Evolutionary conservation across 2,888 invertebrate genomes (phyloP), one percentile per base, ranked within the genome.

Genomic region (Caenorhabditis drosophilae): DNA sequence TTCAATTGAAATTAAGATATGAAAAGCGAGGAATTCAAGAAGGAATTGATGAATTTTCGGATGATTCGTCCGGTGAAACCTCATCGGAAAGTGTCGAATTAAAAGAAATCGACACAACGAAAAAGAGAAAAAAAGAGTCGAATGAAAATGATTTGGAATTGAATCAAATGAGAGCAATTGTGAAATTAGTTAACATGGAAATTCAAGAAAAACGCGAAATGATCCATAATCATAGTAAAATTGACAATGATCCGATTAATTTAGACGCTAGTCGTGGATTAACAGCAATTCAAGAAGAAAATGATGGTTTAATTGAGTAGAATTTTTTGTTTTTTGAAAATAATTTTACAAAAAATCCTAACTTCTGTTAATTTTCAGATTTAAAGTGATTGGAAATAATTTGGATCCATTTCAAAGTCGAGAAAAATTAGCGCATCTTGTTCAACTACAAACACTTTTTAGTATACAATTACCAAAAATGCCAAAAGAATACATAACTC

Each of bases 401-500:
- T 86, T 96, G 11, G 92, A 68, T 0, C 89, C 90, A 58, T 89
- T 90, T 0, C 75, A 75, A 44, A 23, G 67, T 4, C 49, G 58
- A 26, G 59, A 72, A 34, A 73, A 78, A 42, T 55, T 80, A 36
- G 63, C 66, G 1, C 82, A 80, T 70, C 71, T 82, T 2, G 59
- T 80, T 35, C 78, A 83, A 42, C 67, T 83, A 25, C 78, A 81
- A 40, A 70, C 73, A 67, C 52, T 84, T 72, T 75, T 97, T 84
- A 92, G 93, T 0, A 91, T 92, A 81, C 97, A 97, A 83, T 86
- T 98, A 61, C 95, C 97, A 0, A 89, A 92, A 83, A 98, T 98
- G 96, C 96, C 96, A 0, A 95, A 84, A 40, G 77, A 80, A 25
- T 97, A 97, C 84, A 95, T 97, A 75, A 93, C 93, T 0, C 90